Conservation (phyloP, 2,888 invertebrate species). For the Trachelus troglodyta region DNA sequence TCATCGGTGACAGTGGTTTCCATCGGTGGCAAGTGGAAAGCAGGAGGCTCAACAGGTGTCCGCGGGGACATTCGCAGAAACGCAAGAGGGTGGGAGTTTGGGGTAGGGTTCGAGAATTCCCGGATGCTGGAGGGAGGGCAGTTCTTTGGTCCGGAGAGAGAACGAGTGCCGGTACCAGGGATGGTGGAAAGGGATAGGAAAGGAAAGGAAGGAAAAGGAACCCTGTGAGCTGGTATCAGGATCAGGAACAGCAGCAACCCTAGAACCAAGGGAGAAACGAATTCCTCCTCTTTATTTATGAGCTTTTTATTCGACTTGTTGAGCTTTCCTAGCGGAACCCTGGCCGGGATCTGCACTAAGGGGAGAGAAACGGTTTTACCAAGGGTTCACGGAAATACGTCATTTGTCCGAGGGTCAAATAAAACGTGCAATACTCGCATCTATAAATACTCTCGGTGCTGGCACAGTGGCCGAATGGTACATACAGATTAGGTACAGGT, state of each 20-base stretch:
- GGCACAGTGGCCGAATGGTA: background rate
- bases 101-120: constrained; percentile 37
- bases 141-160: constrained; percentile 39
- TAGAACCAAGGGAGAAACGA: constrained; percentile 37
- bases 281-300: constrained; percentile 64
- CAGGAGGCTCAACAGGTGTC: constrained; percentile 61
- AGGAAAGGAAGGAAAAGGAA: background rate
- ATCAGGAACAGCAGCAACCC: constrained; percentile 8
- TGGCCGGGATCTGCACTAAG: background rate
- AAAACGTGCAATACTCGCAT: background rate
- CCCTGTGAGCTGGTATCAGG: background rate
- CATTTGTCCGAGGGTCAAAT: background rate
- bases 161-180: constrained; percentile 19
- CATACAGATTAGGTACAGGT: too few relatives aligned
- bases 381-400: background rate
- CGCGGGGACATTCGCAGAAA: constrained; percentile 67
- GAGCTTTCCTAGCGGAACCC: constrained; percentile 45
- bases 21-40: background rate
- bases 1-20: constrained; percentile 2
- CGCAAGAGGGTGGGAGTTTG: constrained; percentile 48
- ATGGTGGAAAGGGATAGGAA: background rate
- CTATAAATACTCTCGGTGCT: background rate
- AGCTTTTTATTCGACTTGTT: constrained; percentile 67
- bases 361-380: background rate
- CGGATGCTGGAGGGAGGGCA: constrained; percentile 31